Percentiles rank a stretch among this genome's conserved stretches.
phyloP scores from a whole-genome alignment of 2,797 vertebrate genomes.

The Melanitta fusca region DNA sequence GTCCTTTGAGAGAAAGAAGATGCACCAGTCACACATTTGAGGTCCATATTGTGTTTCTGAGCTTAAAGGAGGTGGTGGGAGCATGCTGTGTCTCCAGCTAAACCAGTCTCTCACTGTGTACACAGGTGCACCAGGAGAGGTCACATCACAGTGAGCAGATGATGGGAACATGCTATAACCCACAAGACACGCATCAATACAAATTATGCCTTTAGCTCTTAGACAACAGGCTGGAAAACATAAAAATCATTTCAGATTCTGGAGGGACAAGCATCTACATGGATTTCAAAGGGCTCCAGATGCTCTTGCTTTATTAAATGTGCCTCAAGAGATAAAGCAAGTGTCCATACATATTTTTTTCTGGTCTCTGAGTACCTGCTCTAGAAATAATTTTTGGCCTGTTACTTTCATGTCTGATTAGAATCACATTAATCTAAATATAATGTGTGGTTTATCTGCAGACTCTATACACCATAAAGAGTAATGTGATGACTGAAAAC shows the following conservation, averaged over 20 bases:
- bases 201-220: not conserved
- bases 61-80: not conserved
- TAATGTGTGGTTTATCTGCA: not conserved
- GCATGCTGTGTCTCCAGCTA: not conserved
- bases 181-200: not conserved
- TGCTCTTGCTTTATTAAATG: not conserved
- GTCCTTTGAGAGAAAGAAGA: not conserved
- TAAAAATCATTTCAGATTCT: not conserved
- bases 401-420: conserved; percentile 17
- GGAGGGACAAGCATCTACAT: not conserved
- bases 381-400: not conserved
- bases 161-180: not conserved
- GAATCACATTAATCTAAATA: not conserved
- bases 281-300: not conserved
- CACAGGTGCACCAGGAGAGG: not conserved
- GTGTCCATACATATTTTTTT: not conserved
- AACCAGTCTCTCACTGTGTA: accelerated
- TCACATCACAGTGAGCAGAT: not conserved
- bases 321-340: not conserved
- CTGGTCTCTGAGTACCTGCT: not conserved
- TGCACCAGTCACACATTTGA: not conserved
- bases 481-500: not conserved
- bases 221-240: not conserved
- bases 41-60: not conserved
- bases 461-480: not conserved